phyloP scores from a whole-genome alignment of 2,113 vertebrate species.

The Phalacrocorax pelagicus region DNA sequence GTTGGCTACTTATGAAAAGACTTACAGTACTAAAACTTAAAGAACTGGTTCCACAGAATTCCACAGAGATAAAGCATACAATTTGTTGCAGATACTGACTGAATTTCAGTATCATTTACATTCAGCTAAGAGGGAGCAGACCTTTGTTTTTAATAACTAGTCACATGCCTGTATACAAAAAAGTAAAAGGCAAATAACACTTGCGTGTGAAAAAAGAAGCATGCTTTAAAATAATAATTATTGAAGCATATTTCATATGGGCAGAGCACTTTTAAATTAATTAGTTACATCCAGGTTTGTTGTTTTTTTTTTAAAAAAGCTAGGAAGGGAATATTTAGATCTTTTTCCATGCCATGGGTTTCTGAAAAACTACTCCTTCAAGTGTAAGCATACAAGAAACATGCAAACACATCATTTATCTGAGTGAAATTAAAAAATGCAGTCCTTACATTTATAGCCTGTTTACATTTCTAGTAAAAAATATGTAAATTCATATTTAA shows the following conservation, averaged over 20 bases:
- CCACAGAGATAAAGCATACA: slow-evolving; percentile 38
- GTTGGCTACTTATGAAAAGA: slow-evolving; percentile 61
- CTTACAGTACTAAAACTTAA: slow-evolving; percentile 51
- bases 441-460: neutral
- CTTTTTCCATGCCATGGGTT: neutral
- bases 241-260: neutral
- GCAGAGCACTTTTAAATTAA: neutral
- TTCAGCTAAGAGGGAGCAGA: neutral
- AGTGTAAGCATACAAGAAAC: neutral
- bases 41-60: slow-evolving; percentile 79
- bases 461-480: neutral
- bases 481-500: neutral
- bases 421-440: neutral
- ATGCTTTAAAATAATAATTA: neutral
- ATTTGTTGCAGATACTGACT: neutral
- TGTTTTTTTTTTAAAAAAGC: neutral
- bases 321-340: neutral
- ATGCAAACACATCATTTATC: neutral
- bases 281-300: neutral
- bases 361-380: neutral
- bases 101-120: slow-evolving; percentile 2
- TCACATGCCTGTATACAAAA: neutral
- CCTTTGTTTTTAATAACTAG: neutral
- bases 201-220: neutral
- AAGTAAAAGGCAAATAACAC: slow-evolving; percentile 4